phyloP scores from a whole-genome alignment of 92 coral and sea anemone genomes.

The Phenganax marumi region DNA sequence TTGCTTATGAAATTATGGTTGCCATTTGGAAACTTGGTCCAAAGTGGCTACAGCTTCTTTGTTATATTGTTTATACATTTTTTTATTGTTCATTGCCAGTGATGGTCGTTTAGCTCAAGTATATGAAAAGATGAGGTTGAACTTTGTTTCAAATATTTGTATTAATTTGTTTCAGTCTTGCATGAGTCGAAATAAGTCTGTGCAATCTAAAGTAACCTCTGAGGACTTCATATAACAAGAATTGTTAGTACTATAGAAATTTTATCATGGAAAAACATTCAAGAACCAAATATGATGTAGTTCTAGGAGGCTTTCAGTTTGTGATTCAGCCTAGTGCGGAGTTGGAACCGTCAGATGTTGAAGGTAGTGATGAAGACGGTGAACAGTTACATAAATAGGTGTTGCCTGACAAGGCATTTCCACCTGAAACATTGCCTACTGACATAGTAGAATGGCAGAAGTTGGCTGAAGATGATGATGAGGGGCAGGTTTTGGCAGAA shows the following conservation, averaged over 20 bases:
- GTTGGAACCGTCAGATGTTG: conserved; percentile 25
- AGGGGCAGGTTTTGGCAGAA: neutral
- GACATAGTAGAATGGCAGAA: conserved; percentile 8
- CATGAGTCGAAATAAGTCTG: too few species aligned
- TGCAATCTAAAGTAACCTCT: too few species aligned
- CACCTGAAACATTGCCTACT: conserved; percentile 2
- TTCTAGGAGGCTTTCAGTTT: conserved; percentile 18
- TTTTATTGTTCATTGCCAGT: too few species aligned
- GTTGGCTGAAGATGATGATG: conserved; percentile 24
- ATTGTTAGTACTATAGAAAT: conserved; percentile 30
- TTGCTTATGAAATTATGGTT: too few species aligned
- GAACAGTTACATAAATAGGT: neutral
- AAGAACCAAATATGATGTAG: conserved; percentile 20
- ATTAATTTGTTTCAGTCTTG: too few species aligned
- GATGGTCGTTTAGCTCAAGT: too few species aligned
- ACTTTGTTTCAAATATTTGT: too few species aligned
- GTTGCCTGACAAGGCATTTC: neutral
- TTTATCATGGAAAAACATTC: conserved; percentile 25
- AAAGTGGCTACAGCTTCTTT: too few species aligned
- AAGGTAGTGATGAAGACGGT: conserved; percentile 26
- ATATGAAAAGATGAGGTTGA: too few species aligned
- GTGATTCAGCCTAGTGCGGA: conserved; percentile 23
- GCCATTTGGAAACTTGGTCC: too few species aligned
- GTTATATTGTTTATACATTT: too few species aligned
- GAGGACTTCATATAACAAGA: too few species aligned